Base-by-base conservation (phyloP, 2,888 invertebrate genomes). In the Metellina segmentata region DNA sequence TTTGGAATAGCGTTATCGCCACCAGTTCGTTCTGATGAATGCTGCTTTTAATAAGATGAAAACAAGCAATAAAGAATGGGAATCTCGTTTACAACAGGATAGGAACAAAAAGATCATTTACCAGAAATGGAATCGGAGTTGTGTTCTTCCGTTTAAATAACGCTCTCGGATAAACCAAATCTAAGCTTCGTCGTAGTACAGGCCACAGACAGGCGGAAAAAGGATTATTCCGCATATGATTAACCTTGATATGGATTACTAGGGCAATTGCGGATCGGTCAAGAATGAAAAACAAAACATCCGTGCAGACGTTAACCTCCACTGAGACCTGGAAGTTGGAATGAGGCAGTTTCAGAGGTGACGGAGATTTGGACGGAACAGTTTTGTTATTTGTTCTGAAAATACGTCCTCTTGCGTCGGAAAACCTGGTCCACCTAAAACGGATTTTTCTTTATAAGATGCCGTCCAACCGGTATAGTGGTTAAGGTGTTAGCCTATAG, bases 171-270 rank as follows among this genome's bases (percentile, higher is more conserved):
- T n/a, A n/a, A n/a, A 61, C 11, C 61, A 61, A 61, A 9, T 61
- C 61, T 61, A 9, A 16, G 11, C 16, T 16, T 16, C 16, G 61
- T 61, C 61, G 61, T 16, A 61, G 61, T 11, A 61, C 11, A 9
- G 16, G 13, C 61, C 61, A 9, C 61, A 34, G 34, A 51, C 74
- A 13, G 49, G 13, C 78, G 78, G 70, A 69, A 34, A n/a, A n/a
- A 78, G 20, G 11, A 34, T 16, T 53, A 85, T 90, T 90, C 90
- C 90, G 90, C 90, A 81, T 90, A 53, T 78, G 81, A 85, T 85
- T 90, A 85, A 90, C 85, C 90, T 90, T 90, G 90, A 90, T 81
- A 20, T 81, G 19, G 72, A 86, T 85, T 85, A 81, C 61, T 90
- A 69, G 85, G 85, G 72, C 90, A 85, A 70, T 72, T 52, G 49